A percentile compares a stretch with the other conserved stretches of the same genome.
phyloP scores from a whole-genome alignment of 2,888 invertebrate species.

The Mycalesis mineus region DNA sequence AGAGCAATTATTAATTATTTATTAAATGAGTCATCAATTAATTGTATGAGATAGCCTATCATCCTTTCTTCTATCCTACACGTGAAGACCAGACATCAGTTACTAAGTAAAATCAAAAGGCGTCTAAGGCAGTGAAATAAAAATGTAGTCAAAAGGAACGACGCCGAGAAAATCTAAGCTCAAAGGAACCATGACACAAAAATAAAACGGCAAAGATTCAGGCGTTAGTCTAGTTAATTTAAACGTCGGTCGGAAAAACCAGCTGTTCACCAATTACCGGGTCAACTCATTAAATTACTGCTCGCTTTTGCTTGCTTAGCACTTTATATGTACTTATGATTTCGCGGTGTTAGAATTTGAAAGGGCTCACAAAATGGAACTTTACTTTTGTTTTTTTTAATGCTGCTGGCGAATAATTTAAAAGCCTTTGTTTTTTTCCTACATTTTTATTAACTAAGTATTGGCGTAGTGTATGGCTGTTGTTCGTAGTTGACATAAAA shows the following conservation, averaged over 20 bases:
- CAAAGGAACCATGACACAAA: slow-evolving; percentile 5
- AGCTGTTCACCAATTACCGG: slow-evolving; percentile 57
- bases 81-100: neutral
- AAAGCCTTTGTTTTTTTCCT: neutral
- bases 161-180: slow-evolving; percentile 5
- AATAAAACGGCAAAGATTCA: slow-evolving; percentile 11
- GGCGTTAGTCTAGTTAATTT: slow-evolving; percentile 40
- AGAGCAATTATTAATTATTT: too few relatives aligned
- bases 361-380: slow-evolving; percentile 1
- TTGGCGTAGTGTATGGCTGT: too few relatives aligned
- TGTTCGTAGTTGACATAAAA: too few relatives aligned
- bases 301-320: slow-evolving; percentile 38
- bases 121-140: neutral
- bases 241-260: slow-evolving; percentile 51
- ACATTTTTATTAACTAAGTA: too few relatives aligned
- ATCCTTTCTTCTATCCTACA: neutral
- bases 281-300: slow-evolving; percentile 59
- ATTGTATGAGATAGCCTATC: too few relatives aligned
- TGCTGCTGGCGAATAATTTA: too few relatives aligned
- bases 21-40: too few relatives aligned
- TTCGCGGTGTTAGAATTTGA: slow-evolving; percentile 21
- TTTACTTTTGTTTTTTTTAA: slow-evolving; percentile 2
- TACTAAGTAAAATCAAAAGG: neutral
- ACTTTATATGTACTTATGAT: slow-evolving; percentile 28
- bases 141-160: neutral